Percentiles rank a stretch among this genome's conserved stretches.
These are phyloP conservation scores for Neodiprion virginianus DNA, from an alignment of 1,140 invertebrate genomes.

Conservation along the genomic window DNA sequence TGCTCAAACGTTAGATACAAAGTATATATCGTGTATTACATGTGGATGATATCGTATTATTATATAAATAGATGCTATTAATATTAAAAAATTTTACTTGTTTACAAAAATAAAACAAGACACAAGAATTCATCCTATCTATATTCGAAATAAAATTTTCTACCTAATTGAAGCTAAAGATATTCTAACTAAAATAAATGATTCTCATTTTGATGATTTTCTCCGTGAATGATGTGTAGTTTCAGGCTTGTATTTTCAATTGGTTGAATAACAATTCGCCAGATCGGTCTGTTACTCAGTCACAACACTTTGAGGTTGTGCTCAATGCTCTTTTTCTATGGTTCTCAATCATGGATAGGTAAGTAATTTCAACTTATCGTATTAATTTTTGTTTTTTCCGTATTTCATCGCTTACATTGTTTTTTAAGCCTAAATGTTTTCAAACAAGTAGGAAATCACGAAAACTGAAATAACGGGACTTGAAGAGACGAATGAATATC, in stretches of 20 bases:
- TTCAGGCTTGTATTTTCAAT: slow-evolving; percentile 28
- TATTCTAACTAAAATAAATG: slow-evolving; percentile 48
- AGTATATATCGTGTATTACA: slow-evolving; percentile 43
- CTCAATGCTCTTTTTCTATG: slow-evolving; percentile 13
- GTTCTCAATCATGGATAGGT: slow-evolving; percentile 18
- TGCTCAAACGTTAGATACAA: slow-evolving; percentile 33
- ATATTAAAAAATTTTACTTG: slow-evolving; percentile 49
- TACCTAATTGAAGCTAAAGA: slow-evolving; percentile 58
- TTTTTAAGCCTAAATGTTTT: slow-evolving; percentile 14
- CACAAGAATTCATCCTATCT: slow-evolving; percentile 55
- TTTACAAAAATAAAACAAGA: slow-evolving; percentile 59
- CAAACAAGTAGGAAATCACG: slow-evolving; percentile 14
- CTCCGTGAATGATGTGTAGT: slow-evolving; percentile 34
- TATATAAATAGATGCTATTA: slow-evolving; percentile 53
- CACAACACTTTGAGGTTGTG: slow-evolving; percentile 20
- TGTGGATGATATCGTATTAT: slow-evolving; percentile 31
- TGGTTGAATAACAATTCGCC: slow-evolving; percentile 25
- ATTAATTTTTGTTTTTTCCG: slow-evolving; percentile 8
- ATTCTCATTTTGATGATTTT: slow-evolving; percentile 34
- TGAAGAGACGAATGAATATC: slow-evolving; percentile 16
- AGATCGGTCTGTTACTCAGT: slow-evolving; percentile 11
- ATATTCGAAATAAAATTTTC: slow-evolving; percentile 58
- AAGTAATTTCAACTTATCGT: slow-evolving; percentile 22
- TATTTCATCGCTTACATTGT: slow-evolving; percentile 14
- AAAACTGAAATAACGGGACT: slow-evolving; percentile 19